Evolutionary conservation across 1,140 invertebrate genomes (phyloP).

Genomic region (Phthorimaea operculella): DNA sequence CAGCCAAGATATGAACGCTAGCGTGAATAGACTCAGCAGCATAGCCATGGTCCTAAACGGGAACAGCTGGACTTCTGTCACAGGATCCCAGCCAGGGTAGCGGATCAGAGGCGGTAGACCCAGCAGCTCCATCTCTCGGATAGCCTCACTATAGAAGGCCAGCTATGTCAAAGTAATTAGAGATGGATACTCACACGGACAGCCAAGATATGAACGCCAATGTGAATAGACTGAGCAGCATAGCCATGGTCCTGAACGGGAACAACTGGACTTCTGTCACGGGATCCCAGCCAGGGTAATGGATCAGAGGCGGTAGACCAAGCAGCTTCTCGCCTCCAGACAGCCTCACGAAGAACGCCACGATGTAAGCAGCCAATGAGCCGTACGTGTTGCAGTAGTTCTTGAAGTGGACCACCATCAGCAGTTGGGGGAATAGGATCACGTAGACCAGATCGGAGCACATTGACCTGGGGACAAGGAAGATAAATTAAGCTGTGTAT

Average conservation of each 20-base stretch:
- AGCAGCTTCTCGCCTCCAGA: slow-evolving; percentile 88
- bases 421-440: slow-evolving; percentile 97
- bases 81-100: slow-evolving; percentile 87
- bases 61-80: slow-evolving; percentile 79
- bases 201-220: slow-evolving; percentile 82
- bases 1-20: slow-evolving; percentile 81
- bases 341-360: slow-evolving; percentile 88
- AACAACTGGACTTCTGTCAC: slow-evolving; percentile 80
- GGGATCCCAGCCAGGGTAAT: slow-evolving; percentile 88
- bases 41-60: slow-evolving; percentile 93
- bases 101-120: slow-evolving; percentile 85
- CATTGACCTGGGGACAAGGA: slow-evolving; percentile 76
- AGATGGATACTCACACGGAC: slow-evolving; percentile 72
- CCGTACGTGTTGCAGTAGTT: slow-evolving; percentile 96
- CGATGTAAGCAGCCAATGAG: slow-evolving; percentile 88
- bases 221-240: slow-evolving; percentile 84
- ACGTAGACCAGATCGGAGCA: slow-evolving; percentile 98
- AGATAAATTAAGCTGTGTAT: too few relatives aligned
- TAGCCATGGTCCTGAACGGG: slow-evolving; percentile 91
- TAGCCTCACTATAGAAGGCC: too few relatives aligned
- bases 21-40: slow-evolving; percentile 82
- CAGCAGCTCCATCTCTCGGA: slow-evolving; percentile 80
- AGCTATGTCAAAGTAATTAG: too few relatives aligned
- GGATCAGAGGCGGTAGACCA: slow-evolving; percentile 83
- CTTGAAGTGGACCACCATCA: slow-evolving; percentile 97